phyloP scores from a whole-genome alignment of 2,888 invertebrate species.

The Metallyticus violacea region DNA sequence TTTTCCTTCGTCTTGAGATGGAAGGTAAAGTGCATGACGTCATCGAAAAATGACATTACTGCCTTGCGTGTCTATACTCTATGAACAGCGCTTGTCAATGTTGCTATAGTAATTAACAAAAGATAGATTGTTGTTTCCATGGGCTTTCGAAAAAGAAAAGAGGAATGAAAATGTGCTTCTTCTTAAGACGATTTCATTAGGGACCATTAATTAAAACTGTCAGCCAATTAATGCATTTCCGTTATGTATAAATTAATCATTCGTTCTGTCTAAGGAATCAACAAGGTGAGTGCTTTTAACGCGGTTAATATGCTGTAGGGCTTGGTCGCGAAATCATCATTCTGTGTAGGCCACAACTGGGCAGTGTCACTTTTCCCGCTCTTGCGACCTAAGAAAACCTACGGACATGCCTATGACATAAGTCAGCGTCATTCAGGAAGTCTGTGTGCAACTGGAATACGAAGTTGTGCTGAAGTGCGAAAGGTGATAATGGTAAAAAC shows the following conservation, averaged over 20 bases:
- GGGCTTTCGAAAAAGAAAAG: not conserved
- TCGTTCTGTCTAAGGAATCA: not conserved
- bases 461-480: too few species aligned
- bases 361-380: not conserved
- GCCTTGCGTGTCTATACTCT: not conserved
- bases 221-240: not conserved
- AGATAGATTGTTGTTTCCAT: slow-evolving; percentile 8
- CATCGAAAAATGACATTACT: slow-evolving; percentile 13
- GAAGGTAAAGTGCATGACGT: not conserved
- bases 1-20: not conserved
- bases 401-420: not conserved
- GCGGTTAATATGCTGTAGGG: not conserved
- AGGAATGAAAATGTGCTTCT: not conserved
- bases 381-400: not conserved
- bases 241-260: not conserved
- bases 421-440: not conserved
- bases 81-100: slow-evolving; percentile 3
- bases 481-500: too few species aligned
- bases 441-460: not conserved
- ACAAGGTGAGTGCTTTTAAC: too few species aligned
- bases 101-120: slow-evolving; percentile 9
- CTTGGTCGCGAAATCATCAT: not conserved
- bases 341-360: not conserved
- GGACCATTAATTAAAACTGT: slow-evolving; percentile 4
- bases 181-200: not conserved